Percentiles rank a stretch among this genome's conserved stretches.
phyloP scores from a whole-genome alignment of 2,888 invertebrate genomes.

The Leucophenga maculata region DNA sequence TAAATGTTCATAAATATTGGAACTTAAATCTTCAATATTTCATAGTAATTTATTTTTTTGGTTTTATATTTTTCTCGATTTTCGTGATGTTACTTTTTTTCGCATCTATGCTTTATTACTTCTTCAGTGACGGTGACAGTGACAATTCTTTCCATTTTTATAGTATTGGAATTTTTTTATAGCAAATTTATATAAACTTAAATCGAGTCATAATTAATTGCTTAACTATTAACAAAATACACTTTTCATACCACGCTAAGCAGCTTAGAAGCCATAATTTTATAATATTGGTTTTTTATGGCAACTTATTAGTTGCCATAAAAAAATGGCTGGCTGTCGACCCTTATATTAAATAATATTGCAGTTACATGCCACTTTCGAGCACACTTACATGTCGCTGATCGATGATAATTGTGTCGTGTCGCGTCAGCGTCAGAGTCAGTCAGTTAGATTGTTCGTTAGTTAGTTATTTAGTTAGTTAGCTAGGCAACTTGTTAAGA shows the following conservation, averaged over 20 bases:
- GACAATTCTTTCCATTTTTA: too few species aligned
- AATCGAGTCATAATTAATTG: too few species aligned
- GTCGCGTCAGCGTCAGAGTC: background rate
- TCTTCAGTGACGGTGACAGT: too few species aligned
- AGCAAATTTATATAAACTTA: too few species aligned
- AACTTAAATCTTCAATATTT: too few species aligned
- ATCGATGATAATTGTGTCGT: constrained; percentile 17
- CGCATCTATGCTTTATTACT: too few species aligned
- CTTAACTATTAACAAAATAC: too few species aligned
- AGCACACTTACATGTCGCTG: background rate
- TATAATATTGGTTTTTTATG: background rate
- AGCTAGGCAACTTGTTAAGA: background rate
- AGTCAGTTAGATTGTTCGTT: background rate
- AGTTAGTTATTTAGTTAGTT: background rate
- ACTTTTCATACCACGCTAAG: background rate
- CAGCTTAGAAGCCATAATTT: background rate
- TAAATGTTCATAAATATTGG: too few species aligned
- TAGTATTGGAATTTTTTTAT: too few species aligned
- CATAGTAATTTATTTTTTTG: too few species aligned
- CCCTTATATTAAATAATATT: background rate
- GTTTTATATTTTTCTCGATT: too few species aligned
- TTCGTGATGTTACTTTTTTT: too few species aligned
- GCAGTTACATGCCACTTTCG: background rate
- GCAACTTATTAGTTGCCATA: background rate
- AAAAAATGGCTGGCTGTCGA: background rate